Percentiles rank a stretch among this genome's conserved stretches.
Conservation (phyloP, 1,140 invertebrate species). For the Trichogramma pretiosum region DNA sequence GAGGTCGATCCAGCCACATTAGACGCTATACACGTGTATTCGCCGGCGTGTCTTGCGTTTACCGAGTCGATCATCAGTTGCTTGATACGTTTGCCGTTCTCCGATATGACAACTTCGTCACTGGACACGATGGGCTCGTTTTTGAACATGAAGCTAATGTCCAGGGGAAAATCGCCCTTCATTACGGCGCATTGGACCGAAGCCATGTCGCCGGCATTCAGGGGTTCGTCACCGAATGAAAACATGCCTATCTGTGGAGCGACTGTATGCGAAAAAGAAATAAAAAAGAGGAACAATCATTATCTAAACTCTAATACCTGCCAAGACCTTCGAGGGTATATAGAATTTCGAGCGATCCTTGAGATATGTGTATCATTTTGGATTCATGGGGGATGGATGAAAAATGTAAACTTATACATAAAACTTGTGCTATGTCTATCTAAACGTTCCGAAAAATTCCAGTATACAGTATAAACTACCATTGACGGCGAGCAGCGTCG, state of each 20-base stretch:
- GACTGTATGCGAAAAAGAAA: constrained; percentile 35
- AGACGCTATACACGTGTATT: constrained; percentile 56
- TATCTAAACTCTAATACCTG: no score
- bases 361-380: no score
- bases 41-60: constrained; percentile 48
- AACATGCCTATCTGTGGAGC: constrained; percentile 60
- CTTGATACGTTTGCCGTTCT: constrained; percentile 48
- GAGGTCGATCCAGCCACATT: constrained; percentile 58
- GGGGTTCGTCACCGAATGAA: constrained; percentile 57
- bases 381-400: neutral
- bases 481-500: constrained; percentile 54
- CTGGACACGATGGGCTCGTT: constrained; percentile 39
- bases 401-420: neutral
- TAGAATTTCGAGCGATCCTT: no score
- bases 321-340: no score
- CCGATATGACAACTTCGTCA: constrained; percentile 46
- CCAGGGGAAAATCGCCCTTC: constrained; percentile 48
- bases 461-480: constrained; percentile 55
- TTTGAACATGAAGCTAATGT: constrained; percentile 55
- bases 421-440: no score
- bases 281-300: neutral
- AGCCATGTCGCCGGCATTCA: constrained; percentile 58
- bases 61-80: constrained; percentile 40
- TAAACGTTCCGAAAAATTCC: constrained; percentile 56
- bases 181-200: constrained; percentile 40